Conservation (phyloP, 2,797 vertebrate genomes). For the Dermochelys coriacea region DNA sequence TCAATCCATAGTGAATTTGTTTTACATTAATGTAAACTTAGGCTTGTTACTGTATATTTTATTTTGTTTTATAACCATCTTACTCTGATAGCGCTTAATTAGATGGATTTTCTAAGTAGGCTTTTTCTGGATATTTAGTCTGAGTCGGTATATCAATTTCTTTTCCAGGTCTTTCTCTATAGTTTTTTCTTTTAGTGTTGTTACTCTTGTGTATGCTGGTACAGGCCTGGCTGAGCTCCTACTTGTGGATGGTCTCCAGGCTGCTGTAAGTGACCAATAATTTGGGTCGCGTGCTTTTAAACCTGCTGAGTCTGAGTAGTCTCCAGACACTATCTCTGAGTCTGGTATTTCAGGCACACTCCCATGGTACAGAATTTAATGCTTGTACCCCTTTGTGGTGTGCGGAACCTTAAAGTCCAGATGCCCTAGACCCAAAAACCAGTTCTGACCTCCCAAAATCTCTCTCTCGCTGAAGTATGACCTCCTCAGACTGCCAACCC, state of each 20-base stretch:
- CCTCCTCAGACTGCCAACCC: neutral
- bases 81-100: neutral
- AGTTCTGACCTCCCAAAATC: neutral
- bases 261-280: neutral
- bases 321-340: neutral
- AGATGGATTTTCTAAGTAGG: neutral
- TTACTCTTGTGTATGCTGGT: neutral
- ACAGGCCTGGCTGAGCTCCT: neutral
- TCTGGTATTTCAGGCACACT: neutral
- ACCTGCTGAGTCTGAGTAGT: neutral
- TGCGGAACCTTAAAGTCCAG: neutral
- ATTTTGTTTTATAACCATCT: neutral
- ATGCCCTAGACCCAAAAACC: neutral
- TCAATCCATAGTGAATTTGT: neutral
- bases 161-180: constrained; percentile 69
- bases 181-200: constrained; percentile 60
- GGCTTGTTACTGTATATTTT: neutral
- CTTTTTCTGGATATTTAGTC: too few relatives aligned
- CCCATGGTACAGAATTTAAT: neutral
- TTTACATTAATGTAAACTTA: neutral
- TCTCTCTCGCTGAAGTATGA: neutral
- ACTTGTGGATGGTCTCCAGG: neutral
- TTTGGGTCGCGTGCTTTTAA: neutral
- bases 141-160: constrained; percentile 60
- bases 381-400: neutral